Conservation (phyloP, 30 jellyfish, hydroid and myxozoan species). For the Sanderia malayensis region DNA sequence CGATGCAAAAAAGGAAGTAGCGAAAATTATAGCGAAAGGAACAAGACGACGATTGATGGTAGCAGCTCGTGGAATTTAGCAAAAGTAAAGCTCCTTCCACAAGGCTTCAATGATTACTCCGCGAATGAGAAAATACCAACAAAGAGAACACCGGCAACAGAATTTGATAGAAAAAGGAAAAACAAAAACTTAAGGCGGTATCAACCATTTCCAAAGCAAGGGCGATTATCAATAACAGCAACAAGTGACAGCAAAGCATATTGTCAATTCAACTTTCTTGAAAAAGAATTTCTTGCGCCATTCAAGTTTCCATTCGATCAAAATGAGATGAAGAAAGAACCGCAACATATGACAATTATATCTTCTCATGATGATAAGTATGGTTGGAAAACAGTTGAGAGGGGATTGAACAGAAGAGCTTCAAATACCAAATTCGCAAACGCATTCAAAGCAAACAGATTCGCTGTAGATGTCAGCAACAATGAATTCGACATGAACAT, state of each 20-base stretch:
- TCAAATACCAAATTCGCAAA: background rate
- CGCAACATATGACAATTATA: background rate
- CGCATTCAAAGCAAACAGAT: constrained; percentile 19
- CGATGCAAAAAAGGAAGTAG: constrained; percentile 14
- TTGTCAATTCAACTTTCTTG: background rate
- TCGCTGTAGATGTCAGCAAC: constrained; percentile 57
- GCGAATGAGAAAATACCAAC: constrained; percentile 8
- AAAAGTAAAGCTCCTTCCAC: constrained; percentile 2
- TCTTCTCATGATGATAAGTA: background rate
- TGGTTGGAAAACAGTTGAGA: constrained; percentile 50
- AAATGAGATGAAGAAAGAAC: background rate
- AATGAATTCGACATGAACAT: constrained; percentile 17
- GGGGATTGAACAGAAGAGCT: background rate
- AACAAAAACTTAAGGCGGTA: constrained; percentile 25
- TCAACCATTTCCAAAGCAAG: constrained; percentile 50
- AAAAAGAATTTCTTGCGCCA: background rate
- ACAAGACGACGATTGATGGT: background rate
- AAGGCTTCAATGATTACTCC: background rate
- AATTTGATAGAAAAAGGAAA: constrained; percentile 35
- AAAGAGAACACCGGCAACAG: constrained; percentile 4
- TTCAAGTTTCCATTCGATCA: background rate
- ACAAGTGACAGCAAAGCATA: no score
- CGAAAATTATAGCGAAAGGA: background rate
- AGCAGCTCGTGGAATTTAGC: constrained; percentile 4
- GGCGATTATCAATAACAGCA: background rate